These are phyloP conservation scores for Xerus inauris DNA, from an alignment of 2,113 vertebrate species.

Conservation along the genomic window DNA sequence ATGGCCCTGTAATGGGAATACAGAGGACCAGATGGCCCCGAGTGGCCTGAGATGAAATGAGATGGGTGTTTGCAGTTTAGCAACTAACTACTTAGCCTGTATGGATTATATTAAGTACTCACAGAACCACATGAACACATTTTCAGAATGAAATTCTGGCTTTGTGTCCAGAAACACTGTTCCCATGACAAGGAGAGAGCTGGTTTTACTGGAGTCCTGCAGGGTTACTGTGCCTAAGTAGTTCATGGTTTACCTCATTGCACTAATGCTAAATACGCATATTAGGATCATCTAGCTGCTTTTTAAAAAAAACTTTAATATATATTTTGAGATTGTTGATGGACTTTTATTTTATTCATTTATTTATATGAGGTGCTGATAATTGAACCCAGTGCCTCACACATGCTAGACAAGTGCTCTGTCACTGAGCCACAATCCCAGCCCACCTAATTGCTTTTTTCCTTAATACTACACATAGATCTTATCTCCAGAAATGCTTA, in stretches of 20 bases:
- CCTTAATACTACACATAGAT: neutral
- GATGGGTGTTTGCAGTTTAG: slow-evolving; percentile 86
- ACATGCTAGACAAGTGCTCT: too few relatives aligned
- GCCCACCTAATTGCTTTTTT: neutral
- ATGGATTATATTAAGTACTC: slow-evolving; percentile 75
- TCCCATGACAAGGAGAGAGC: neutral
- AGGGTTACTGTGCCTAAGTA: neutral
- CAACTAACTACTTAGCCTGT: slow-evolving; percentile 86
- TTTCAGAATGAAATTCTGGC: slow-evolving; percentile 80
- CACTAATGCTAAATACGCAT: neutral
- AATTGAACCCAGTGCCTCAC: too few relatives aligned
- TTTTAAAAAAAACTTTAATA: neutral
- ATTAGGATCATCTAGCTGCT: neutral
- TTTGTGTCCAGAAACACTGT: slow-evolving; percentile 52
- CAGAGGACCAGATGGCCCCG: slow-evolving; percentile 85
- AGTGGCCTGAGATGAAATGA: slow-evolving; percentile 82
- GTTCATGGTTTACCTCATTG: neutral
- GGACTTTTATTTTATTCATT: too few relatives aligned
- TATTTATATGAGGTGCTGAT: too few relatives aligned
- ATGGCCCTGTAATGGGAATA: slow-evolving; percentile 84
- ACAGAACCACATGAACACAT: slow-evolving; percentile 76
- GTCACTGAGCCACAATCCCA: too few relatives aligned
- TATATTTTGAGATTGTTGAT: too few relatives aligned
- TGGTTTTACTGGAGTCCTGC: neutral
- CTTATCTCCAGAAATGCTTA: slow-evolving; percentile 1